phyloP scores from a whole-genome alignment of 2,113 vertebrate genomes.

The human (Homo sapiens) region GRCh38 chr3:8554001-8554500 shows the following conservation, averaged over 20 bases:
- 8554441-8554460: neutral
- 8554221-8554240: neutral
- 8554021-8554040: neutral
- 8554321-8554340: neutral
- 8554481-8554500: neutral
- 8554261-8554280: neutral
- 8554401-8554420: neutral
- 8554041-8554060: neutral
- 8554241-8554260: neutral
- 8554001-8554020: neutral
- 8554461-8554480: neutral
- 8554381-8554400: fast-evolving
- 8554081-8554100: no score
- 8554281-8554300: neutral
- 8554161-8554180: no score
- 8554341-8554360: neutral
- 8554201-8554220: fast-evolving
- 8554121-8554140: no score
- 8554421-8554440: no score
- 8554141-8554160: no score
- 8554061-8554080: no score
- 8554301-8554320: neutral
- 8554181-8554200: neutral
- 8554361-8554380: fast-evolving
- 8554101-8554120: no score